phyloP scores from a whole-genome alignment of 1,140 invertebrate genomes.

The Megathymus violae region DNA sequence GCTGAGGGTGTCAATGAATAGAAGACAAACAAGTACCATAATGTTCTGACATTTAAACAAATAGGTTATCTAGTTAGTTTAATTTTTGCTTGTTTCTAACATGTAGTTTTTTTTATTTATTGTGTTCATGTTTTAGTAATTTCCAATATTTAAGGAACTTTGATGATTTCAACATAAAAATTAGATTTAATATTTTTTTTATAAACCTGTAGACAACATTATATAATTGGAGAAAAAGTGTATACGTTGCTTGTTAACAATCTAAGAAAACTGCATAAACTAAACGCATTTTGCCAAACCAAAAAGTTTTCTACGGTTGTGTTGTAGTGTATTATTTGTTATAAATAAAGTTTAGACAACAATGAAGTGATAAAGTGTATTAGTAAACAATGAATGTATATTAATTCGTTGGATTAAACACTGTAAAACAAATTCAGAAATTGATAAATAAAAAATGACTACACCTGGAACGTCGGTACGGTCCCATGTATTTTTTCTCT shows the following conservation, averaged over 20 bases:
- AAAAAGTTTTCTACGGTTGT: slow-evolving; percentile 6
- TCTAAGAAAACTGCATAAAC: background rate
- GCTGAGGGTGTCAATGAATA: no score
- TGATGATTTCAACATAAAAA: slow-evolving; percentile 1
- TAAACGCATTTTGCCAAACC: slow-evolving; percentile 35
- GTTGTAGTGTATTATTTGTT: background rate
- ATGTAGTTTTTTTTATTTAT: no score
- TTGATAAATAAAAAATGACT: slow-evolving; percentile 43
- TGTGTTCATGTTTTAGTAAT: no score
- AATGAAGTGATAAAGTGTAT: background rate
- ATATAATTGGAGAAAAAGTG: background rate
- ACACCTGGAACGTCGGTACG: slow-evolving; percentile 52
- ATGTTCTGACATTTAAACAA: no score
- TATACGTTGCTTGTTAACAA: background rate
- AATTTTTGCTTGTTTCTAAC: no score
- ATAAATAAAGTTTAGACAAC: background rate
- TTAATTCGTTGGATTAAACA: background rate
- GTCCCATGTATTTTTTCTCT: background rate
- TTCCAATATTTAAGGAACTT: no score
- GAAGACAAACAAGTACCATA: no score
- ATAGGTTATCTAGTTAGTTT: no score
- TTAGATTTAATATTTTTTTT: no score
- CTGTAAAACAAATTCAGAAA: no score
- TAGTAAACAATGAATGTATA: background rate
- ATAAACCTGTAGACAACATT: no score